A percentile compares a stretch with the other conserved stretches of the same genome.
Evolutionary conservation across 2,888 invertebrate genomes (phyloP).

Genomic region (Unio pictorum): DNA sequence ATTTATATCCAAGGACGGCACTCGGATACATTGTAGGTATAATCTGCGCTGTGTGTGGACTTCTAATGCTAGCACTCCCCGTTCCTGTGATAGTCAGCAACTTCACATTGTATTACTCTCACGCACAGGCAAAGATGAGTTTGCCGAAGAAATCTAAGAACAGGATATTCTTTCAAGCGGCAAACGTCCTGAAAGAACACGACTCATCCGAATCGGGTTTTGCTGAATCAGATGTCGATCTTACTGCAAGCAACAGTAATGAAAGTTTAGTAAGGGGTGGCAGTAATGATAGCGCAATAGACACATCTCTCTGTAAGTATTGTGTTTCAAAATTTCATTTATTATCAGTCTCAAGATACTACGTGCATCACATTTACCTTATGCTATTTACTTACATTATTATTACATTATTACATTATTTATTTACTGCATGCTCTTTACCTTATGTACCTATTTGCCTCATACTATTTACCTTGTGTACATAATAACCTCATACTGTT

Average conservation of each 20-base stretch:
- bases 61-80: slow-evolving; percentile 67
- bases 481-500: no score
- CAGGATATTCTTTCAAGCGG: slow-evolving; percentile 61
- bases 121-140: slow-evolving; percentile 67
- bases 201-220: slow-evolving; percentile 28
- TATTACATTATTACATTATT: no score
- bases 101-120: slow-evolving; percentile 68
- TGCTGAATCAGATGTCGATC: slow-evolving; percentile 30
- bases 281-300: slow-evolving; percentile 52
- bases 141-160: slow-evolving; percentile 64
- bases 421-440: no score
- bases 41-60: slow-evolving; percentile 65
- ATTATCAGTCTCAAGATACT: no score
- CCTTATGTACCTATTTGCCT: no score
- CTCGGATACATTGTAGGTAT: slow-evolving; percentile 66
- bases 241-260: slow-evolving; percentile 14
- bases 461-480: no score
- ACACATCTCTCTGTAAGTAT: slow-evolving; percentile 48
- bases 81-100: slow-evolving; percentile 70
- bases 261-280: slow-evolving; percentile 33
- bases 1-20: slow-evolving; percentile 63
- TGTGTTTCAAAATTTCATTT: background rate
- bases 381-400: no score
- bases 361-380: no score
- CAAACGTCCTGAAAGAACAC: slow-evolving; percentile 59